Percentiles rank a stretch among this genome's conserved stretches.
Evolutionary conservation across 2,113 vertebrate genomes (phyloP).

Genomic region (Misgurnus mizolepis): DNA sequence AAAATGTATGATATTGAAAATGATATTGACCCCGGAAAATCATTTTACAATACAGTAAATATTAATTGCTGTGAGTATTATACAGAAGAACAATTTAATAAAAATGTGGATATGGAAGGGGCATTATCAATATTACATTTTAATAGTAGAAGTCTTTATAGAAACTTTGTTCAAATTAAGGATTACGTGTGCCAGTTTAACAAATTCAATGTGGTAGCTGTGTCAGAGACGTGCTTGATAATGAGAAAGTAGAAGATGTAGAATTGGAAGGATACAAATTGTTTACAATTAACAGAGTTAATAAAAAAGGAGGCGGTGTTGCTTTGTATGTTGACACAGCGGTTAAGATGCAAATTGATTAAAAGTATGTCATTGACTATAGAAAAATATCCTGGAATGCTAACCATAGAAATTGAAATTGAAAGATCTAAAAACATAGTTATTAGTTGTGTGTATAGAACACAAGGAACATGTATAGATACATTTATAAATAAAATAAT

Average conservation of each 20-base stretch:
- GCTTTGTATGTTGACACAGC: slow-evolving; percentile 7
- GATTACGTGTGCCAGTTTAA: too few species aligned
- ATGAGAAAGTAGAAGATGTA: slow-evolving; percentile 9
- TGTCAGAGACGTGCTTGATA: slow-evolving; percentile 18
- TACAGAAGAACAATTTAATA: too few species aligned
- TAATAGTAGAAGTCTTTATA: slow-evolving; percentile 12
- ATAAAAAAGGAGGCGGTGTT: slow-evolving; percentile 20
- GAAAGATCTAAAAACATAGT: slow-evolving; percentile 23
- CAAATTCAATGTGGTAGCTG: slow-evolving; percentile 3
- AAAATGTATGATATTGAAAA: slow-evolving; percentile 25
- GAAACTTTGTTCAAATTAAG: slow-evolving; percentile 7
- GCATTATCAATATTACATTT: slow-evolving; percentile 2
- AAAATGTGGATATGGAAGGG: neutral
- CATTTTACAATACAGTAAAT: slow-evolving; percentile 22
- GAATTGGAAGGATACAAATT: neutral
- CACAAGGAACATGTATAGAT: slow-evolving; percentile 1
- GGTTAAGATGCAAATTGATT: neutral
- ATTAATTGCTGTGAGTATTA: too few species aligned
- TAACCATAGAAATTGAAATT: neutral
- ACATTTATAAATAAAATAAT: neutral
- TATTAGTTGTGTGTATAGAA: slow-evolving; percentile 17
- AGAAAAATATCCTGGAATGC: slow-evolving; percentile 21
- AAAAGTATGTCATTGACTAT: slow-evolving; percentile 10
- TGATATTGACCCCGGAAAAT: slow-evolving; percentile 23
- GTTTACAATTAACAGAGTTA: slow-evolving; percentile 22